These are phyloP conservation scores for Apis laboriosa DNA, from an alignment of 1,140 invertebrate species.

Conservation along the genomic window DNA sequence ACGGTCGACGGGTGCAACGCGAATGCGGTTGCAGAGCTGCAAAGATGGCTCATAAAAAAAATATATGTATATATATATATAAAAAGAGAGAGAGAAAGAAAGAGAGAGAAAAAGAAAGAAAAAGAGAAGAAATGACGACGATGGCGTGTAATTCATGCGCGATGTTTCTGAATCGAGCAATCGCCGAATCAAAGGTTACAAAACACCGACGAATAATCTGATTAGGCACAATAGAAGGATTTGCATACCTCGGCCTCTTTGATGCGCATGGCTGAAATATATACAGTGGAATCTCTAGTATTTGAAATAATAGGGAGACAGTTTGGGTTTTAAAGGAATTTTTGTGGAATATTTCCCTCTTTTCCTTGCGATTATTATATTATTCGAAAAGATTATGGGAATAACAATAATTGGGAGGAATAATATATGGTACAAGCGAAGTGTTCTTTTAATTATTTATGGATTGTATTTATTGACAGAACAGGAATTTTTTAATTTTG, in stretches of 20 bases:
- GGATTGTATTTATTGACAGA: too few species aligned
- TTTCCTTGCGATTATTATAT: too few species aligned
- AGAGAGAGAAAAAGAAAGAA: too few species aligned
- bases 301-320: too few species aligned
- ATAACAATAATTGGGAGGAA: too few species aligned
- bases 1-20: slow-evolving; percentile 23
- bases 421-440: too few species aligned
- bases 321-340: too few species aligned
- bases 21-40: slow-evolving; percentile 23
- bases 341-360: too few species aligned
- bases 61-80: neutral
- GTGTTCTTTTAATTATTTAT: too few species aligned
- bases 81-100: neutral
- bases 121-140: neutral
- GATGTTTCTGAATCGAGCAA: neutral
- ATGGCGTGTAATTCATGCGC: slow-evolving; percentile 5
- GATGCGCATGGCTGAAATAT: neutral
- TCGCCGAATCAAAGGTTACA: slow-evolving; percentile 16
- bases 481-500: too few species aligned
- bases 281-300: neutral
- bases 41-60: slow-evolving; percentile 34
- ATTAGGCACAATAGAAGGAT: slow-evolving; percentile 28
- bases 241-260: slow-evolving; percentile 18
- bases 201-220: slow-evolving; percentile 30
- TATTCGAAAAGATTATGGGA: too few species aligned